Evolutionary conservation across 2,888 invertebrate species (phyloP), one percentile per base, ranked within the genome.

Genomic region (Anthoptus insignis): DNA sequence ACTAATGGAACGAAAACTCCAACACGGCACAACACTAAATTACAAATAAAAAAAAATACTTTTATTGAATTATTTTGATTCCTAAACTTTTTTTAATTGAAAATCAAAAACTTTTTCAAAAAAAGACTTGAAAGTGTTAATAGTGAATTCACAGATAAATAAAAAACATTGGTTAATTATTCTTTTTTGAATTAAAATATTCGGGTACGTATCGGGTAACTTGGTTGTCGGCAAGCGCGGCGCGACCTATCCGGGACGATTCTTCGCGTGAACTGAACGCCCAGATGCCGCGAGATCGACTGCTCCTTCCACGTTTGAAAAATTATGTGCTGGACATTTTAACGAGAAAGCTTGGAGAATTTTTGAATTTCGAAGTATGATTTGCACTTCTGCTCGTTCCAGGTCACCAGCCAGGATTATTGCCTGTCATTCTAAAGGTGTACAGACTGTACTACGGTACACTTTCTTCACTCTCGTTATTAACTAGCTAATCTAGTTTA

Each of bases 211-310:
- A 47, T 27, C 54, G 54, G 19, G 37, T 42, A 61, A 61, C 61
- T 61, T 61, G 47, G 47, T n/a, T 54, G 47, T 3, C 11, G 14
- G 32, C 22, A 24, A 54, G 54, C 21, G 16, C 61, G 61, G 61
- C 11, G 22, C 61, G 54, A 63, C 61, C 61, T 32, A 45, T 56
- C 54, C 22, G 34, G 13, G 32, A 37, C 54, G n/a, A 34, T 27
- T 27, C 49, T 54, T 63, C 47, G 54, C 61, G 61, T 53, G 54
- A n/a, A 63, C 61, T 63, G 61, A 14, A 21, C 32, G 53, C 24
- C 24, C 61, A 45, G 24, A 27, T 27, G 14, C 14, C 53, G 34
- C 32, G 24, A 45, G 59, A 60, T 27, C 52, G 52, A 52, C 52
- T 22, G 53, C 32, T 60, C 32, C 60, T 53, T 59, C 52, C 32